Base-by-base conservation (phyloP, 2,113 vertebrate species). In the Peucedramus taeniatus region DNA sequence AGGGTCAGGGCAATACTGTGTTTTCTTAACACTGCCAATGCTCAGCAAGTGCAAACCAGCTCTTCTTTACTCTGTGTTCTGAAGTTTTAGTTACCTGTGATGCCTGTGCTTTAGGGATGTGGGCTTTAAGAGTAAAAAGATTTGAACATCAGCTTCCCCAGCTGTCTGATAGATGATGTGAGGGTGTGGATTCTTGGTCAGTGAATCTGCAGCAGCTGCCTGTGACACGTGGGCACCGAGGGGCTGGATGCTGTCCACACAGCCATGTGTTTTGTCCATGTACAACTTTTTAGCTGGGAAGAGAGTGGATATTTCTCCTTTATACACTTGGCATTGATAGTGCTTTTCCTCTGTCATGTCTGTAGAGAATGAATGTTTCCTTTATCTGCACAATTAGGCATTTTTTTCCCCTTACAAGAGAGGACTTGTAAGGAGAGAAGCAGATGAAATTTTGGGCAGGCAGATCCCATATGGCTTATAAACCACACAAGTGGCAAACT, bases 391-490 rank as follows among this genome's bases (percentile, higher is more conserved):
- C 90, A 89, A 74, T 88, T 68, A 47, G 47, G 47, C 79, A 18
- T 90, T 96, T 92, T 94, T 71, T 69, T 24, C 35, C 14, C 28
- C 27, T 31, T 63, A 94, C 68, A 96, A 90, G 71, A 92, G 64
- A 77, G 68, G 68, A 83, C 47, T 94, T 94, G 88, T 88, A 76
- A 59, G 28, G 31, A 83, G 50, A 91, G 39, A 37, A 93, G n/a
- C n/a, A 94, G 61, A 86, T 74, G 64, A 90, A 80, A 92, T 86
- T 94, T 96, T 70, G 90, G 71, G 76, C 79, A 33, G 59, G 72
- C 28, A 53, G 68, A 45, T 90, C 39, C 50, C 83, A 37, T 93
- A 92, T 88, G 88, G 90, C 42, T 93, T 44, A 11, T 68, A 68
- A 94, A 93, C 66, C 44, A 84, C 54, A 7, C 16, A 93, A 96